phyloP scores from a whole-genome alignment of 2,888 invertebrate species.

The Agonum fuliginosum region DNA sequence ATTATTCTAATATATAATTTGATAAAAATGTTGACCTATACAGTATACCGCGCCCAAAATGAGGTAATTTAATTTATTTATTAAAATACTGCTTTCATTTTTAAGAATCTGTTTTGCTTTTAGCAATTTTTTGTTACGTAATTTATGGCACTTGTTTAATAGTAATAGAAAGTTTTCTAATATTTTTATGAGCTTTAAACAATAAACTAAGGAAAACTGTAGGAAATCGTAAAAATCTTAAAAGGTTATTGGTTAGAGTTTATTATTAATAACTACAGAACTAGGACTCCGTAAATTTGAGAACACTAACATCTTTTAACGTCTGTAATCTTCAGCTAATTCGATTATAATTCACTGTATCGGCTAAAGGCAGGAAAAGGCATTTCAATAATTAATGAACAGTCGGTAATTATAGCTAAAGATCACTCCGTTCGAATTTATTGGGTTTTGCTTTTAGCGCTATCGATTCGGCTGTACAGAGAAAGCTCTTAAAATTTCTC shows the following conservation, averaged over 20 bases:
- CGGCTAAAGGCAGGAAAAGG: not conserved
- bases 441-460: not conserved
- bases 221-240: no score
- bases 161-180: not conserved
- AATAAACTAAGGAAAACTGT: no score
- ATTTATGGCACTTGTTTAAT: constrained; percentile 2
- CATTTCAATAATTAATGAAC: constrained; percentile 2
- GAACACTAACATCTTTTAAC: not conserved
- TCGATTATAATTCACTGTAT: not conserved
- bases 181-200: no score
- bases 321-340: not conserved
- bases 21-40: no score
- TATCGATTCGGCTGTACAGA: not conserved
- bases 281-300: not conserved
- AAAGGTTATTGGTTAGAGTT: no score
- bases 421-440: not conserved
- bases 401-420: not conserved
- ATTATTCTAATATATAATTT: no score
- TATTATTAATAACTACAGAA: not conserved
- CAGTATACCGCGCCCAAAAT: no score
- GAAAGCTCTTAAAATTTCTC: not conserved
- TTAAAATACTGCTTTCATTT: not conserved
- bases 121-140: not conserved
- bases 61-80: no score
- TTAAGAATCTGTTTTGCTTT: not conserved